A percentile compares a stretch with the other conserved stretches of the same genome.
Conservation (phyloP, 2,797 vertebrate species). For the Sorex maritimensis region DNA sequence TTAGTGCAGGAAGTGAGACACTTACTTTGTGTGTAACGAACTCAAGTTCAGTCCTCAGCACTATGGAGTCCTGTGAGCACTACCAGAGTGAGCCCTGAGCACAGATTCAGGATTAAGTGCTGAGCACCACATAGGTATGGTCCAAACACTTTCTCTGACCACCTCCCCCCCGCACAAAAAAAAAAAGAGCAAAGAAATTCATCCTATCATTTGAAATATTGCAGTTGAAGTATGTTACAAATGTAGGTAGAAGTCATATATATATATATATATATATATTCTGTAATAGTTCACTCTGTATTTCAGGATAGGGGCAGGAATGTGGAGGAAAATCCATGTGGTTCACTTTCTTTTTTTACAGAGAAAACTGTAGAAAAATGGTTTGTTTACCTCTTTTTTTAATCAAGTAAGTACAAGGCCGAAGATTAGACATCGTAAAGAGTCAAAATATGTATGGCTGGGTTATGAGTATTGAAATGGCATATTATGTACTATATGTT, state of each 20-base stretch:
- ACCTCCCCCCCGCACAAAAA: too few relatives aligned
- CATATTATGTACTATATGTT: too few relatives aligned
- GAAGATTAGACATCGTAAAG: background rate
- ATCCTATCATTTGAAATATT: slow-evolving; percentile 6
- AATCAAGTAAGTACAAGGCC: background rate
- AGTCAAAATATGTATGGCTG: background rate
- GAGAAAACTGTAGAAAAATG: background rate
- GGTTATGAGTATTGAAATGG: background rate
- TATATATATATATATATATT: background rate
- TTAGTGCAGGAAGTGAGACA: too few relatives aligned
- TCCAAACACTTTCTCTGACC: background rate
- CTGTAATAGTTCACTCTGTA: background rate
- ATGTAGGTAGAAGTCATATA: slow-evolving; percentile 33
- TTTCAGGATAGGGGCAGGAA: background rate
- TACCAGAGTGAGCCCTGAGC: background rate
- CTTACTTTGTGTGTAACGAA: too few relatives aligned
- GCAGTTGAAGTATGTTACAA: background rate
- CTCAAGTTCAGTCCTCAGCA: too few relatives aligned
- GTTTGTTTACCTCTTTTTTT: background rate
- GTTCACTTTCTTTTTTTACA: background rate
- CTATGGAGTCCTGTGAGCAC: too few relatives aligned
- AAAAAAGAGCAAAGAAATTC: background rate
- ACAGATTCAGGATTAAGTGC: background rate
- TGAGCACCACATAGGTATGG: too few relatives aligned
- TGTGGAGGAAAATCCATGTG: background rate